Percentiles rank a stretch among this genome's conserved stretches.
phyloP scores from a whole-genome alignment of 2,888 invertebrate genomes.

The Polyommatus icarus region DNA sequence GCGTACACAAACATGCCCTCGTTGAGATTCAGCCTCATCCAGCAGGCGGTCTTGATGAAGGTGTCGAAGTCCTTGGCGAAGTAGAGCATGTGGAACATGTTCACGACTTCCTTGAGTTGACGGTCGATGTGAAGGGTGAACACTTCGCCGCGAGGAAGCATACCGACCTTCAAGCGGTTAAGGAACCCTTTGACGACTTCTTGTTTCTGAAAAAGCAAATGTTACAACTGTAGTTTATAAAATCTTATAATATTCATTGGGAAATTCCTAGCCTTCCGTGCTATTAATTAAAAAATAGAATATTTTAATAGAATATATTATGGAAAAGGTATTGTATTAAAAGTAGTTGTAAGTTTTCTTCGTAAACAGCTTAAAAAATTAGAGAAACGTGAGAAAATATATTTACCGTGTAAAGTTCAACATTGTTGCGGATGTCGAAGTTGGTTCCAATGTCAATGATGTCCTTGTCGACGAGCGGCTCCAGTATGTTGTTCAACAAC shows the following conservation, averaged over 20 bases:
- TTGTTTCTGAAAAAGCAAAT: slow-evolving; percentile 64
- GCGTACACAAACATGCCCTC: slow-evolving; percentile 81
- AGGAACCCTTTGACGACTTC: slow-evolving; percentile 81
- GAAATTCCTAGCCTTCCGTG: too few species aligned
- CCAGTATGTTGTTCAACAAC: slow-evolving; percentile 74
- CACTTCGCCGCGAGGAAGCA: slow-evolving; percentile 78
- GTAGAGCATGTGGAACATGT: slow-evolving; percentile 75
- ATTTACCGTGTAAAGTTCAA: slow-evolving; percentile 58
- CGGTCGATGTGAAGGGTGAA: slow-evolving; percentile 75
- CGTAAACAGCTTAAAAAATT: neutral
- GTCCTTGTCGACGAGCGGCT: slow-evolving; percentile 72
- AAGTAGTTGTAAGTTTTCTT: neutral
- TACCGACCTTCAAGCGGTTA: slow-evolving; percentile 74
- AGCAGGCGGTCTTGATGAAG: slow-evolving; percentile 73
- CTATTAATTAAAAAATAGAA: too few species aligned
- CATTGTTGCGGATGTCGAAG: slow-evolving; percentile 67
- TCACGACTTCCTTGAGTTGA: slow-evolving; percentile 73
- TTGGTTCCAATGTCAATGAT: slow-evolving; percentile 64
- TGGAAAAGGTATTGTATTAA: too few species aligned
- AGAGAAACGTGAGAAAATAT: neutral
- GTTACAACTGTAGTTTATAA: neutral
- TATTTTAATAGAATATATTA: too few species aligned
- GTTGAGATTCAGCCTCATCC: slow-evolving; percentile 75
- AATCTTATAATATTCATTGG: too few species aligned
- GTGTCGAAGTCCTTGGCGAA: slow-evolving; percentile 76